phyloP scores from a whole-genome alignment of 2,797 vertebrate species.

The Intellagama lesueurii region DNA sequence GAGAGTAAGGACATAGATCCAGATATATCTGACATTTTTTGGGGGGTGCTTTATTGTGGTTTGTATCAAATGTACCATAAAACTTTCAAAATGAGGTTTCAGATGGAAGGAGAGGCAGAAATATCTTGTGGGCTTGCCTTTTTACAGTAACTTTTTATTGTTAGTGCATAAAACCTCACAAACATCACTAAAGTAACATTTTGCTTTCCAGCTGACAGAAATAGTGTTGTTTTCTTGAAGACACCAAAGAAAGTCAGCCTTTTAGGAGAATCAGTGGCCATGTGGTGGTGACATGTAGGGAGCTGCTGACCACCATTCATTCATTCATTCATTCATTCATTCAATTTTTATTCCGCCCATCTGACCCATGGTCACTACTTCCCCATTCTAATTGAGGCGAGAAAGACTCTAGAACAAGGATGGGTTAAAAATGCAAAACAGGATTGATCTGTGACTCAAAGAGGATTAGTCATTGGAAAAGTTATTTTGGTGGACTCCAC shows the following conservation, averaged over 20 bases:
- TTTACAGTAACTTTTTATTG: slow-evolving; percentile 29
- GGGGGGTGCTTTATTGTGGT: slow-evolving; percentile 34
- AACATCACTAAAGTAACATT: slow-evolving; percentile 64
- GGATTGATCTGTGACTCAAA: neutral
- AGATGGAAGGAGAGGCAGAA: neutral
- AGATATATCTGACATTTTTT: neutral
- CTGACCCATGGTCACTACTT: too few relatives aligned
- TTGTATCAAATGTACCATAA: slow-evolving; percentile 51
- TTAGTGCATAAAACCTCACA: slow-evolving; percentile 60
- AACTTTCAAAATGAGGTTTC: slow-evolving; percentile 64
- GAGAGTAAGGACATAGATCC: neutral
- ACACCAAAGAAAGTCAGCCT: slow-evolving; percentile 60
- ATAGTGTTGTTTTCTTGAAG: slow-evolving; percentile 47
- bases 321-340: too few relatives aligned
- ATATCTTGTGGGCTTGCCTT: slow-evolving; percentile 47
- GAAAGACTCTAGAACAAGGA: too few relatives aligned
- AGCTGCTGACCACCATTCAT: too few relatives aligned
- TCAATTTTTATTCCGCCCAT: too few relatives aligned
- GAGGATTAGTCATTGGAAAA: neutral
- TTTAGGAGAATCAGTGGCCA: slow-evolving; percentile 20
- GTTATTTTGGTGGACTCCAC: too few relatives aligned
- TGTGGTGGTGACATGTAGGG: neutral
- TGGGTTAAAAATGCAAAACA: neutral
- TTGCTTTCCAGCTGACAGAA: slow-evolving; percentile 48
- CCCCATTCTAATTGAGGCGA: too few relatives aligned